A percentile compares a stretch with the other conserved stretches of the same genome.
Conservation (phyloP, 2,113 vertebrate genomes). For the human region GRCh38 chr14:76227001-76227500, state of each 20-base stretch:
- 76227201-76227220: not conserved
- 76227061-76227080: not conserved
- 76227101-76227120: accelerated
- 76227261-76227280: not conserved
- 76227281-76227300: not conserved
- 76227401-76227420: not conserved
- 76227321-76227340: not conserved
- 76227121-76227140: not conserved
- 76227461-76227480: not conserved
- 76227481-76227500: not conserved
- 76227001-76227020: not conserved
- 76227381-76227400: not conserved
- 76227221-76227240: not conserved
- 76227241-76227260: not conserved
- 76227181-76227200: not conserved
- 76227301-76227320: not conserved
- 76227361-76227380: not conserved
- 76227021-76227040: no score
- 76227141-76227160: not conserved
- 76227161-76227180: not conserved
- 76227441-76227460: not conserved
- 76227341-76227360: not conserved
- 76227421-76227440: not conserved
- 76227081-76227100: not conserved
- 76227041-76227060: not conserved